These are phyloP conservation scores for Eumerus sabulonum DNA, from an alignment of 2,888 invertebrate species.

Conservation along the genomic window DNA sequence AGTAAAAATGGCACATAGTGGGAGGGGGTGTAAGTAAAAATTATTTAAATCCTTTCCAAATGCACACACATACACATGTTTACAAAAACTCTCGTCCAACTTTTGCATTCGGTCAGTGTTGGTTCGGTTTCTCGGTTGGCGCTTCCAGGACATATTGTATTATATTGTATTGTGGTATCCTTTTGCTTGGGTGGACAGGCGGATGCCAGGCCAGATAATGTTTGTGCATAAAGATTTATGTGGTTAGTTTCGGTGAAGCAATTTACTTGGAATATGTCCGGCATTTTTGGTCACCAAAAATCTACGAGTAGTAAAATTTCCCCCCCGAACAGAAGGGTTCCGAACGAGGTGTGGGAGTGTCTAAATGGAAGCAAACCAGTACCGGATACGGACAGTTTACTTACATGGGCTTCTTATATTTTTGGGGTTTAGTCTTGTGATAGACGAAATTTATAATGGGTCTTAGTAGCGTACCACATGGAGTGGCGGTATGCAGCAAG, in stretches of 20 bases:
- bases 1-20: too few species aligned
- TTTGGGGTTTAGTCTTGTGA: constrained; percentile 52
- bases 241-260: constrained; percentile 69
- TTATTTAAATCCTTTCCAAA: constrained; percentile 64
- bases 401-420: not conserved
- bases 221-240: constrained; percentile 68
- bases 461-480: constrained; percentile 46
- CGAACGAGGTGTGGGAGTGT: too few species aligned
- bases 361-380: too few species aligned
- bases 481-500: constrained; percentile 11
- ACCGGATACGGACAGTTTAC: too few species aligned
- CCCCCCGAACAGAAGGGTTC: not conserved
- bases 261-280: constrained; percentile 69
- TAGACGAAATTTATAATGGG: constrained; percentile 65
- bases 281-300: constrained; percentile 65
- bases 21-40: constrained; percentile 30
- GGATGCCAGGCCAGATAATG: constrained; percentile 63
- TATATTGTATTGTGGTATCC: constrained; percentile 63
- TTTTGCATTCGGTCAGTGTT: constrained; percentile 6
- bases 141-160: constrained; percentile 54
- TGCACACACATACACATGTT: constrained; percentile 53
- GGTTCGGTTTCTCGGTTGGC: constrained; percentile 37
- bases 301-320: constrained; percentile 61
- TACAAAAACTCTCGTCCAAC: not conserved
- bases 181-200: constrained; percentile 58